These are phyloP conservation scores for Eumacrocentrus americanus DNA, from an alignment of 2,888 invertebrate species.

Conservation along the genomic window DNA sequence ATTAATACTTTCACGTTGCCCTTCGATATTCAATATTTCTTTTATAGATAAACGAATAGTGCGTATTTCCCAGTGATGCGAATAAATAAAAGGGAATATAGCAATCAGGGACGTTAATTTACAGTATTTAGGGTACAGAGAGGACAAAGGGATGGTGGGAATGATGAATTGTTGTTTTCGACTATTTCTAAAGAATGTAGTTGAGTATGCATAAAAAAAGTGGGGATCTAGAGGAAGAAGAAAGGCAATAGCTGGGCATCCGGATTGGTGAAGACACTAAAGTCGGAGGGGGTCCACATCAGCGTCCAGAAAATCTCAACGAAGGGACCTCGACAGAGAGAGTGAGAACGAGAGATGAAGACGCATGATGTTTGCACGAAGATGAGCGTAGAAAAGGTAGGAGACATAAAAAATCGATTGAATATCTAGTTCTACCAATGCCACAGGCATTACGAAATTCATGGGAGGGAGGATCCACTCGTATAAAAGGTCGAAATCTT, in stretches of 20 bases:
- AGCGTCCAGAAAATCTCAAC: constrained; percentile 15
- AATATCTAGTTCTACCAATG: constrained; percentile 60
- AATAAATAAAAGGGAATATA: no score
- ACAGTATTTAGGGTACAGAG: no score
- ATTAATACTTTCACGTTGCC: constrained; percentile 10
- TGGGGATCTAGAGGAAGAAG: no score
- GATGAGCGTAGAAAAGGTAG: constrained; percentile 11
- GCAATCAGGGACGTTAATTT: no score
- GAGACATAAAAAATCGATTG: constrained; percentile 43
- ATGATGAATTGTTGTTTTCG: no score
- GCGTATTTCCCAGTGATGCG: no score
- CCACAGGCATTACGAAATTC: constrained; percentile 54
- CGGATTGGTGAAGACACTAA: constrained; percentile 8
- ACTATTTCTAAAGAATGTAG: no score
- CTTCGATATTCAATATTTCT: not conserved
- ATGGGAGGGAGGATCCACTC: constrained; percentile 46
- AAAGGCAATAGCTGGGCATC: no score
- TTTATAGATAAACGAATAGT: no score
- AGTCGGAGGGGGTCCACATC: not conserved
- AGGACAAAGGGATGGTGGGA: no score
- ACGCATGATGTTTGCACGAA: not conserved
- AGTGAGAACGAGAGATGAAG: not conserved
- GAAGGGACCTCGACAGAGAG: constrained; percentile 6
- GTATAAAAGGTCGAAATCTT: constrained; percentile 59
- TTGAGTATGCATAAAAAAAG: no score